Conservation (phyloP, 2,113 vertebrate species). For the Nibea coibor region DNA sequence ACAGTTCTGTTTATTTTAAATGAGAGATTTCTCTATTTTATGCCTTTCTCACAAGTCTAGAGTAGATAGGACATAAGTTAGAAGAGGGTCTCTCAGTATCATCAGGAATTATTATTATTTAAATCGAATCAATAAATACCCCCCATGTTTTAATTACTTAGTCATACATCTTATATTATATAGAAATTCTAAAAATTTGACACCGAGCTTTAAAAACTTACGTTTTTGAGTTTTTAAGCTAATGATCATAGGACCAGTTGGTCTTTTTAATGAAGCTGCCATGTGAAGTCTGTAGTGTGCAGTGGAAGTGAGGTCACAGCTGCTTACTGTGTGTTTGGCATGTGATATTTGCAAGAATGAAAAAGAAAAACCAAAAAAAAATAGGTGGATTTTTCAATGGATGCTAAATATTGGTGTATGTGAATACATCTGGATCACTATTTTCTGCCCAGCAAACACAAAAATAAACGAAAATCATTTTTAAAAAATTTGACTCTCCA, state of each 20-base stretch:
- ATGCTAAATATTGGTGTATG: neutral
- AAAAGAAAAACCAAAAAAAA: neutral
- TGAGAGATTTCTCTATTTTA: neutral
- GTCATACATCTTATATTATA: neutral
- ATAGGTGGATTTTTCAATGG: neutral
- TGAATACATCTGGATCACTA: neutral
- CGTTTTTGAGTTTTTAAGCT: too few species aligned
- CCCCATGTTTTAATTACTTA: neutral
- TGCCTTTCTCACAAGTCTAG: neutral
- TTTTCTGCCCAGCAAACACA: neutral
- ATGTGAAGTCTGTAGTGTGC: neutral
- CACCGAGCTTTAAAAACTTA: too few species aligned
- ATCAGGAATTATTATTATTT: too few species aligned
- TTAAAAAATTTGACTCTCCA: neutral
- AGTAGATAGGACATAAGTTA: too few species aligned
- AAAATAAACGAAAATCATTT: neutral
- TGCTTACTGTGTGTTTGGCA: neutral
- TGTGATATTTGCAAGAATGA: neutral
- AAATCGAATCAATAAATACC: too few species aligned
- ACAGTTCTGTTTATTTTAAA: neutral
- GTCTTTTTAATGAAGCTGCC: neutral
- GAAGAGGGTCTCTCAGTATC: too few species aligned
- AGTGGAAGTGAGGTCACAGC: neutral
- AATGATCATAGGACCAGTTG: neutral
- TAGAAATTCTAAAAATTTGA: neutral